A percentile compares a stretch with the other conserved stretches of the same genome.
Evolutionary conservation across 2,113 vertebrate genomes (phyloP).

Genomic region (Sylvilagus bachmani): DNA sequence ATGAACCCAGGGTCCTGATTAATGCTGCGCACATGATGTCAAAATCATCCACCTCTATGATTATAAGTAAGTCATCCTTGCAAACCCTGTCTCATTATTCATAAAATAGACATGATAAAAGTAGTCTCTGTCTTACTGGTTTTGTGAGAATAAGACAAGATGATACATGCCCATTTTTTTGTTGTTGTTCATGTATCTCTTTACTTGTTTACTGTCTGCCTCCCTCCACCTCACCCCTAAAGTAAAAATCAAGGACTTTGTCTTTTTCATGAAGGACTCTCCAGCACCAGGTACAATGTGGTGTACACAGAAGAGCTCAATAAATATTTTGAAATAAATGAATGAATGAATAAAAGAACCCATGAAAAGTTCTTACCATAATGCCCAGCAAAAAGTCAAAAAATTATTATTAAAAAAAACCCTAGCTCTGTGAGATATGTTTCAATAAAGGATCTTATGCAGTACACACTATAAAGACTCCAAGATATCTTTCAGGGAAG

Average conservation of each 20-base stretch:
- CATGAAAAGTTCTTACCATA: constrained; percentile 14
- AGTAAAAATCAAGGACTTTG: constrained; percentile 17
- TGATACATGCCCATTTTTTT: neutral
- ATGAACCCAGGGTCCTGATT: neutral
- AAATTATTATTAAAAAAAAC: constrained; percentile 32
- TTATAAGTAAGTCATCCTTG: neutral
- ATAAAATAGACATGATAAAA: constrained; percentile 20
- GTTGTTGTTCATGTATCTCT: neutral
- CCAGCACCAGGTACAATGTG: neutral
- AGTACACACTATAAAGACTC: neutral
- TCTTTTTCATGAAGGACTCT: neutral
- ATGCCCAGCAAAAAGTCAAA: constrained; percentile 19
- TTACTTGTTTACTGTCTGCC: constrained; percentile 22
- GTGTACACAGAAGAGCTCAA: neutral
- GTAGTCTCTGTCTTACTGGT: neutral
- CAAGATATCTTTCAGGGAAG: neutral
- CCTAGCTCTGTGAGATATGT: neutral
- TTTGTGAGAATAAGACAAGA: constrained; percentile 32
- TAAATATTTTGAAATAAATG: neutral
- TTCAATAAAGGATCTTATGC: neutral
- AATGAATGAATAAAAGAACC: neutral
- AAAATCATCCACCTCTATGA: constrained; percentile 10
- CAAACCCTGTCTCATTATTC: constrained; percentile 44
- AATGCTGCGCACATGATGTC: neutral
- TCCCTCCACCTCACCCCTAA: neutral